Evolutionary conservation across 2,888 invertebrate genomes (phyloP), one percentile per base, ranked within the genome.

Genomic region (Antheraea assamensis): DNA sequence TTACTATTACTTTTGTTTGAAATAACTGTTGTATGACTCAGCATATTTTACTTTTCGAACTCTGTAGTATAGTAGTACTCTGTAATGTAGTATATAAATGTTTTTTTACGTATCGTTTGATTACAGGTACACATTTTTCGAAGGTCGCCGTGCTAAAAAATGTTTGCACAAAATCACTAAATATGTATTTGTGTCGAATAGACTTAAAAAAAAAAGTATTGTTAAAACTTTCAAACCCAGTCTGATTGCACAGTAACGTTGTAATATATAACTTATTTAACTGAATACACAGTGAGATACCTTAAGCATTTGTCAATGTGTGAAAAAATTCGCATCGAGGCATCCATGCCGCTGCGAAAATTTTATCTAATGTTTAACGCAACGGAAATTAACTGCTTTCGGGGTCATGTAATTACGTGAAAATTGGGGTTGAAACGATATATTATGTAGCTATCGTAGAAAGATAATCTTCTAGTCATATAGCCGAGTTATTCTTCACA

Each of bases 371-470:
- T 72, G 75, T 77, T 81, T 77, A 86, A 85, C 89, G 87, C 88
- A 88, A 78, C 89, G 90, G 90, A 90, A 88, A 90, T 90, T 90
- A 87, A 80, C 71, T 75, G 73, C 71, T 75, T 79, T 76, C 77
- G 74, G 77, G 78, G 71, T 76, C 74, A 76, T 80, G 79, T 83
- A 79, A 81, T 85, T 82, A 75, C 74, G 31, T 73, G 76, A 79
- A 82, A 70, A 73, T 64, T 70, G 70, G 27, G 17, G 73, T 21
- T n/a, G 31, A 73, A 76, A 42, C 72, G 73, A 31, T 72, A 71
- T 77, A 77, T 77, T 78, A 77, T 71, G 68, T 71, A 68, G 35
- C 31, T 68, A n/a, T 35, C 35, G 35, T 35, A n/a, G 21, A 35
- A 13, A 3, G 8, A 15, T 31, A 52, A 52, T 52, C 52, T 52